phyloP scores from a whole-genome alignment of 2,888 invertebrate genomes.

The Carterocephalus palaemon region DNA sequence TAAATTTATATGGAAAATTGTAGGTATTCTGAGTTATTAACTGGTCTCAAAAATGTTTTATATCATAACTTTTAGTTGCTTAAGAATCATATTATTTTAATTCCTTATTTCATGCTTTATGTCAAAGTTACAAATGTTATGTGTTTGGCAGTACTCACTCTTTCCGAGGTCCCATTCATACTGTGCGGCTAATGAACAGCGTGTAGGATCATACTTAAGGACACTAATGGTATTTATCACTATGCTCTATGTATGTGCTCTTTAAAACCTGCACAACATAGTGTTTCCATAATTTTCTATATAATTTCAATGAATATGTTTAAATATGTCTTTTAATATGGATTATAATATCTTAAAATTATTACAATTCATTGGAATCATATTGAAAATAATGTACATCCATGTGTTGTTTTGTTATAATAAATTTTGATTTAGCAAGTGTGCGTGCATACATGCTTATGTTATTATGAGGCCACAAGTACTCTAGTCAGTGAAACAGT shows the following conservation, averaged over 20 bases:
- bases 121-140: conserved; percentile 17
- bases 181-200: conserved; percentile 71
- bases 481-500: too few relatives aligned
- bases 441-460: conserved; percentile 3
- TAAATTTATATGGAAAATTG: neutral
- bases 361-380: conserved; percentile 15
- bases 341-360: neutral
- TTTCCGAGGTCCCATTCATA: conserved; percentile 73
- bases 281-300: conserved; percentile 13
- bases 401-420: conserved; percentile 1
- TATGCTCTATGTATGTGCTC: conserved; percentile 21
- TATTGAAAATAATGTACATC: conserved; percentile 13
- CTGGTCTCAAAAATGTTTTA: neutral
- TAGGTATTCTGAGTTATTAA: neutral
- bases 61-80: neutral
- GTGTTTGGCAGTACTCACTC: conserved; percentile 65
- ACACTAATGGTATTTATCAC: conserved; percentile 72
- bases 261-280: conserved; percentile 17
- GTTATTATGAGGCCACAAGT: too few relatives aligned
- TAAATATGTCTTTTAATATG: neutral
- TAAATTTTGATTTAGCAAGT: neutral
- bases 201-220: conserved; percentile 72
- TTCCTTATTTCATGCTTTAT: conserved; percentile 1
- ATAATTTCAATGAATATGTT: conserved; percentile 24
- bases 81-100: neutral